These are phyloP conservation scores for Atherix ibis DNA, from an alignment of 2,888 invertebrate genomes.

Conservation along the genomic window DNA sequence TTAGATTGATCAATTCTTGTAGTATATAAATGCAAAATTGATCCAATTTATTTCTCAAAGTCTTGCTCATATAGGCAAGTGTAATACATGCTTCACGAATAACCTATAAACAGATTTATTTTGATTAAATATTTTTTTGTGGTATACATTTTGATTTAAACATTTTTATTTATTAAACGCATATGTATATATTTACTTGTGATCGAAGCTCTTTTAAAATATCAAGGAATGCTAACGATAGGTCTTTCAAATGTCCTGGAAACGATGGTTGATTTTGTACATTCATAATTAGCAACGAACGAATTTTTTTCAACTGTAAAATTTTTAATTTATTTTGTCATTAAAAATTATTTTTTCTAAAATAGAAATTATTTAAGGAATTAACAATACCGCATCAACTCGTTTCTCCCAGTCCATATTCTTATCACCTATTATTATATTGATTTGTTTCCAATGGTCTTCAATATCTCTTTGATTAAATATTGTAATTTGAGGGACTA, in stretches of 20 bases:
- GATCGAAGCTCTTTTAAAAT: constrained; percentile 81
- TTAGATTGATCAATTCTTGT: constrained; percentile 69
- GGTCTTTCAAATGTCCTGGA: constrained; percentile 52
- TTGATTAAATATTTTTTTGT: background rate
- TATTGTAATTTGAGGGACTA: constrained; percentile 64
- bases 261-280: constrained; percentile 54
- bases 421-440: constrained; percentile 60
- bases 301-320: constrained; percentile 66
- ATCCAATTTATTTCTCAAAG: constrained; percentile 67
- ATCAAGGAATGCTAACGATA: constrained; percentile 67
- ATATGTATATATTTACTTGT: constrained; percentile 49
- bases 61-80: constrained; percentile 79
- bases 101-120: constrained; percentile 16
- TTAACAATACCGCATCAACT: constrained; percentile 76
- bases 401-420: constrained; percentile 88
- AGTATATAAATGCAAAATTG: constrained; percentile 72
- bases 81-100: constrained; percentile 94
- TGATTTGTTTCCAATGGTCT: constrained; percentile 59
- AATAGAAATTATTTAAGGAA: too few species aligned
- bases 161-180: too few species aligned
- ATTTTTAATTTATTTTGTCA: constrained; percentile 1
- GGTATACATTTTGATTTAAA: too few species aligned
- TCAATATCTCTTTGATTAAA: constrained; percentile 73
- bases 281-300: constrained; percentile 68
- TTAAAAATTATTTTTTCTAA: too few species aligned